phyloP scores from a whole-genome alignment of 2,888 invertebrate species.

The Heliconius ismenius region DNA sequence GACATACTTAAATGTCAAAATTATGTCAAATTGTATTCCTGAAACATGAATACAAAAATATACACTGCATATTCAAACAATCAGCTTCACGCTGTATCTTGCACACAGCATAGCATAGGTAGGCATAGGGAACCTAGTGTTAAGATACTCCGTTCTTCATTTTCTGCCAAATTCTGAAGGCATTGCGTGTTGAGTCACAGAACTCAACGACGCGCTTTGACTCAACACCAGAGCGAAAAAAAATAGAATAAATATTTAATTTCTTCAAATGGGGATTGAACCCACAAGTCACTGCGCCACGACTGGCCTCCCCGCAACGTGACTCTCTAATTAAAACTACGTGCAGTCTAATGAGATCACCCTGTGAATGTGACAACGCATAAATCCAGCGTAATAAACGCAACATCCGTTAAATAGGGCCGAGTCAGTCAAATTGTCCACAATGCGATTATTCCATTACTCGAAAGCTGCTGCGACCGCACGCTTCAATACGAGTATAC shows the following conservation, averaged over 20 bases:
- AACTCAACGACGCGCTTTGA: too few relatives aligned
- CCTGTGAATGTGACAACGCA: slow-evolving; percentile 73
- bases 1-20: slow-evolving; percentile 32
- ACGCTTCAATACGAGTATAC: slow-evolving; percentile 50
- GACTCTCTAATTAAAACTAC: slow-evolving; percentile 74
- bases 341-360: slow-evolving; percentile 71
- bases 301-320: slow-evolving; percentile 43
- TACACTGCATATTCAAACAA: slow-evolving; percentile 3
- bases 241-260: too few relatives aligned
- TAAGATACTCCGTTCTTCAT: too few relatives aligned
- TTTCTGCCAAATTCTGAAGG: too few relatives aligned
- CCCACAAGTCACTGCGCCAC: too few relatives aligned
- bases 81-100: too few relatives aligned
- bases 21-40: slow-evolving; percentile 2
- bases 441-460: slow-evolving; percentile 79
- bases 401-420: slow-evolving; percentile 72
- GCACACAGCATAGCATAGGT: too few relatives aligned
- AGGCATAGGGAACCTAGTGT: too few relatives aligned
- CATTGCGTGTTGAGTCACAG: too few relatives aligned
- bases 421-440: slow-evolving; percentile 76
- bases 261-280: too few relatives aligned
- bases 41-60: neutral
- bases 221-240: too few relatives aligned
- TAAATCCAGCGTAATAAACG: slow-evolving; percentile 77
- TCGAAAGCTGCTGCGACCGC: slow-evolving; percentile 53